phyloP scores from a whole-genome alignment of 2,888 invertebrate genomes.

The Hoplodrina blanda region DNA sequence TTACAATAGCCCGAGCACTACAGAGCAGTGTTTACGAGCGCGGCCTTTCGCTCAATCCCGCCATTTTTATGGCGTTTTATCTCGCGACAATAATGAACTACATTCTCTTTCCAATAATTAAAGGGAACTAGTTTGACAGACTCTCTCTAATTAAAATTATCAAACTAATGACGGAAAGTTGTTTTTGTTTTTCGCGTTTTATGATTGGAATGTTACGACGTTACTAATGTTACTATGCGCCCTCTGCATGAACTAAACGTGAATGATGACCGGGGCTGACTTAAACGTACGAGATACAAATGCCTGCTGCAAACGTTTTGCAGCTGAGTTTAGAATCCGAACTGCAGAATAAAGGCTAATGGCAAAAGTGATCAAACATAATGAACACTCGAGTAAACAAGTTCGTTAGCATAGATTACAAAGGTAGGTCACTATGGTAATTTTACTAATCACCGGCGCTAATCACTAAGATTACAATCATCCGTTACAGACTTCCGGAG shows the following conservation, averaged over 20 bases:
- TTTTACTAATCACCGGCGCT: slow-evolving; percentile 29
- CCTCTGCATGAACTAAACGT: neutral
- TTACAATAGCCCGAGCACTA: slow-evolving; percentile 8
- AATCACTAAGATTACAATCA: slow-evolving; percentile 25
- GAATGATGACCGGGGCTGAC: too few species aligned
- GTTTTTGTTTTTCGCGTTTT: slow-evolving; percentile 18
- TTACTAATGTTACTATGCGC: too few species aligned
- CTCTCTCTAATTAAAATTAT: slow-evolving; percentile 45
- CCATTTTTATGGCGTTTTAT: slow-evolving; percentile 26
- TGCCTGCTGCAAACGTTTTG: too few species aligned
- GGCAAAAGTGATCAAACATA: neutral
- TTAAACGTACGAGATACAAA: too few species aligned
- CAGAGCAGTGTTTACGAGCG: slow-evolving; percentile 17
- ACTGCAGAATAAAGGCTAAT: neutral
- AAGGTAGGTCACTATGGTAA: slow-evolving; percentile 15
- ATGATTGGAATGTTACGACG: slow-evolving; percentile 1
- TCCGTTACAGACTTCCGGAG: slow-evolving; percentile 34
- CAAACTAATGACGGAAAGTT: slow-evolving; percentile 42
- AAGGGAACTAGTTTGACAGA: slow-evolving; percentile 36
- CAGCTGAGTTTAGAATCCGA: too few species aligned
- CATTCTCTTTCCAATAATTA: slow-evolving; percentile 34
- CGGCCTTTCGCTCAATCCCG: slow-evolving; percentile 17
- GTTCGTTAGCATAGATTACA: neutral
- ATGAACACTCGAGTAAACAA: neutral
- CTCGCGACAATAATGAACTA: slow-evolving; percentile 31